Conservation (phyloP, 2,113 vertebrate genomes). For the Mixornis gularis region DNA sequence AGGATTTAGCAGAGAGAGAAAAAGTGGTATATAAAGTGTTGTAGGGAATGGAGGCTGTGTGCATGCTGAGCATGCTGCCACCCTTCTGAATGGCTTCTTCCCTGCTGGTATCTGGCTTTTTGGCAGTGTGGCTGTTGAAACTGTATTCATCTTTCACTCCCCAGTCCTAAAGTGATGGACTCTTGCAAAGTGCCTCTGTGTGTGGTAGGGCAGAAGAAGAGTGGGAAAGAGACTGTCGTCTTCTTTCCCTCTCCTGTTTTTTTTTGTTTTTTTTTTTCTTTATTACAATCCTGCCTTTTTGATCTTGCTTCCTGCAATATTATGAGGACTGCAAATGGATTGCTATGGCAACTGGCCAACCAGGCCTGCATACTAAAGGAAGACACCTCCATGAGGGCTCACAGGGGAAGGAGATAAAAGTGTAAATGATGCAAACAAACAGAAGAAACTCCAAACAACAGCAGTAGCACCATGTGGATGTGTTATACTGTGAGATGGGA, state of each 20-base stretch:
- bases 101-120: not conserved
- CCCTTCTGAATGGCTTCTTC: not conserved
- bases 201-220: not conserved
- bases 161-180: not conserved
- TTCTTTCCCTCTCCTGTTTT: not conserved
- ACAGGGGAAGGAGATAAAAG: conserved; percentile 18
- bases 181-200: not conserved
- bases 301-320: conserved; percentile 50
- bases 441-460: not conserved
- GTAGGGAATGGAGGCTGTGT: not conserved
- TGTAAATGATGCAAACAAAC: conserved; percentile 7
- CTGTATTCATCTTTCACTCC: not conserved
- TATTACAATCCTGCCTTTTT: conserved; percentile 47
- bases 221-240: not conserved
- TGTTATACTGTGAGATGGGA: not conserved
- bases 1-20: not conserved
- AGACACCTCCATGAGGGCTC: not conserved
- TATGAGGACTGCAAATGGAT: conserved; percentile 52
- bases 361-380: conserved; percentile 71
- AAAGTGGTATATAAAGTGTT: not conserved
- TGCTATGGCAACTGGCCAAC: conserved; percentile 70
- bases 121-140: not conserved
- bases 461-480: not conserved
- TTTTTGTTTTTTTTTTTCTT: no score
- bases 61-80: not conserved